phyloP scores from a whole-genome alignment of 2,113 vertebrate species.

The Xiphias gladius region DNA sequence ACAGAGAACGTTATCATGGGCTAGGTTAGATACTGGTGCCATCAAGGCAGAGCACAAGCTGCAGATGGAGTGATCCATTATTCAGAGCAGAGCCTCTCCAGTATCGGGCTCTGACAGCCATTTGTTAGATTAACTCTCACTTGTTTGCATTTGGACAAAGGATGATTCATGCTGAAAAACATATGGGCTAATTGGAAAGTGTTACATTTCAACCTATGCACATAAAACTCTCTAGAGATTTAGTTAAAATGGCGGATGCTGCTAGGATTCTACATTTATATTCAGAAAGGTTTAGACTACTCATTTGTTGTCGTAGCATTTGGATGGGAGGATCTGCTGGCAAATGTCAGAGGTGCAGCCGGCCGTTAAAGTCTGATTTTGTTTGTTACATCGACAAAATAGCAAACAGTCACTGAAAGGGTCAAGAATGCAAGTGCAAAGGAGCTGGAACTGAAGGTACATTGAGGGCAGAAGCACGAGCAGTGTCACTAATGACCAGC shows the following conservation, averaged over 20 bases:
- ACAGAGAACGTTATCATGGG: conserved; percentile 54
- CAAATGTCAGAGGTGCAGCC: conserved; percentile 51
- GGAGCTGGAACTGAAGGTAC: conserved; percentile 4
- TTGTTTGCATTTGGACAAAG: conserved; percentile 65
- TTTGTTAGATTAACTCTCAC: conserved; percentile 80
- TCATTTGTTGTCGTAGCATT: conserved; percentile 23
- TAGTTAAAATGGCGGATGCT: conserved; percentile 4
- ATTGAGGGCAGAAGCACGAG: neutral
- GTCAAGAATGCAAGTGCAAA: conserved; percentile 12
- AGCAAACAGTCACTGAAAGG: neutral
- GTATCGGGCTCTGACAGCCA: conserved; percentile 70
- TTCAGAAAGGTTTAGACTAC: conserved; percentile 38
- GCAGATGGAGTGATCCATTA: conserved; percentile 74
- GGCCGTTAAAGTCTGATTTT: neutral
- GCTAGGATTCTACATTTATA: conserved; percentile 8
- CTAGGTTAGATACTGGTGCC: conserved; percentile 49
- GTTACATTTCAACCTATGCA: conserved; percentile 18
- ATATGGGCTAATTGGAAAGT: conserved; percentile 50
- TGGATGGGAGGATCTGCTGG: conserved; percentile 15
- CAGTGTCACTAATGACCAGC: neutral
- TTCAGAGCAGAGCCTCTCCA: conserved; percentile 67
- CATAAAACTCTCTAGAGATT: conserved; percentile 1
- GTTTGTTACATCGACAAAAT: conserved; percentile 12
- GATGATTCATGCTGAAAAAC: conserved; percentile 38
- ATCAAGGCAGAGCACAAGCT: conserved; percentile 58